Evolutionary conservation across 2,888 invertebrate species (phyloP).

Genomic region (Drepana falcataria): DNA sequence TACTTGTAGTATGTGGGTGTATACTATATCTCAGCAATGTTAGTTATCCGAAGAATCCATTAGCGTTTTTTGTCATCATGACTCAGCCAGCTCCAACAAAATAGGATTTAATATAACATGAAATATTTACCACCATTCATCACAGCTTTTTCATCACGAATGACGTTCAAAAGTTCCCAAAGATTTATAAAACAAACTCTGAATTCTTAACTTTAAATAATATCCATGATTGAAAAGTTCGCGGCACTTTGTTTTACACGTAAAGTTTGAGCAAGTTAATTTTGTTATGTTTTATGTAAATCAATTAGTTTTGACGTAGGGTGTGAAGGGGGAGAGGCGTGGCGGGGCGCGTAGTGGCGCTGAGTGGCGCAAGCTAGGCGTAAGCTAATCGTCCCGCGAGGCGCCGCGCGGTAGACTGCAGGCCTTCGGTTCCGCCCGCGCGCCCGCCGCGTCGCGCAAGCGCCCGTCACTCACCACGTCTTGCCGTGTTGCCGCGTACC

Average conservation of each 20-base stretch:
- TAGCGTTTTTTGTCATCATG: slow-evolving; percentile 25
- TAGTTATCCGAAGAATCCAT: slow-evolving; percentile 23
- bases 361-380: slow-evolving; percentile 29
- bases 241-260: slow-evolving; percentile 23
- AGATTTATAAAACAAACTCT: slow-evolving; percentile 18
- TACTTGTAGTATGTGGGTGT: not conserved
- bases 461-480: slow-evolving; percentile 34
- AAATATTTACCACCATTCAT: slow-evolving; percentile 65
- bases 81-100: slow-evolving; percentile 25
- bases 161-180: slow-evolving; percentile 18
- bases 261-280: slow-evolving; percentile 38
- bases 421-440: slow-evolving; percentile 23
- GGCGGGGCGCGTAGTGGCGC: slow-evolving; percentile 23
- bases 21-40: too few species aligned
- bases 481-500: slow-evolving; percentile 24
- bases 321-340: slow-evolving; percentile 27
- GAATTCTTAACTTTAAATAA: slow-evolving; percentile 17
- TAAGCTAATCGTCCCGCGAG: slow-evolving; percentile 35
- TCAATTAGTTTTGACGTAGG: slow-evolving; percentile 65
- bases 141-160: slow-evolving; percentile 23
- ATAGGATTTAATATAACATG: slow-evolving; percentile 16
- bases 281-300: slow-evolving; percentile 50
- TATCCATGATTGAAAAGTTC: slow-evolving; percentile 22
- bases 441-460: slow-evolving; percentile 34
- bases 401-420: slow-evolving; percentile 50